Conservation (phyloP, 2,888 invertebrate genomes). For the Onthophagus sagittarius region DNA sequence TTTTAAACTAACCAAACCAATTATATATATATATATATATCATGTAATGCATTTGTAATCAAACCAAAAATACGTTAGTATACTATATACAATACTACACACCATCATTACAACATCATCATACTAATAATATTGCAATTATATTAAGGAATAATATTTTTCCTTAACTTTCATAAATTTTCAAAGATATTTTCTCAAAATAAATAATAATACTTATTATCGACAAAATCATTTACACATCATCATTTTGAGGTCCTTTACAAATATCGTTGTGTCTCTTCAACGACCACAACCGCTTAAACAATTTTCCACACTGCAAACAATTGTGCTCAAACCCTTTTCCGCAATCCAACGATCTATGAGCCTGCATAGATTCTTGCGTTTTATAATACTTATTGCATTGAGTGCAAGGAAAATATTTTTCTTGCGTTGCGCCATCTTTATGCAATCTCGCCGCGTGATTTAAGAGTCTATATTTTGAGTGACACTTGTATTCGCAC, state of each 20-base stretch:
- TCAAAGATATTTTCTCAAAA: too few relatives aligned
- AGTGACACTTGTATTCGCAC: constrained; percentile 17
- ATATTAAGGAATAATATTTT: too few relatives aligned
- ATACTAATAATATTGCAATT: too few relatives aligned
- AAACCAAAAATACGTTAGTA: too few relatives aligned
- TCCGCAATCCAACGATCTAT: constrained; percentile 23
- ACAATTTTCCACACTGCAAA: constrained; percentile 17
- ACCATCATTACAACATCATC: too few relatives aligned
- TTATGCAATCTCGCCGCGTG: constrained; percentile 15
- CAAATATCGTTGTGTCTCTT: constrained; percentile 19
- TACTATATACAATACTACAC: too few relatives aligned
- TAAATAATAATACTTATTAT: too few relatives aligned
- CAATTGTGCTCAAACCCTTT: constrained; percentile 13
- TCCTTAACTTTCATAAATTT: too few relatives aligned
- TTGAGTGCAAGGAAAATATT: constrained; percentile 13
- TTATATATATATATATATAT: too few relatives aligned
- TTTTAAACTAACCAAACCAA: too few relatives aligned
- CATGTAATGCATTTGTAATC: too few relatives aligned
- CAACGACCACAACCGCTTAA: constrained; percentile 21
- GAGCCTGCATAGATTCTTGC: constrained; percentile 21
- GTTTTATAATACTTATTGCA: constrained; percentile 21
- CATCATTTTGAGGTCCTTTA: constrained; percentile 2
- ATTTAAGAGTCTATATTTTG: constrained; percentile 13
- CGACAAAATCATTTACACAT: not conserved
- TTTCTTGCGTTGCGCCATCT: not conserved